A percentile compares a stretch with the other conserved stretches of the same genome.
phyloP scores from a whole-genome alignment of 1,140 invertebrate species.

The Drosophila tristis region DNA sequence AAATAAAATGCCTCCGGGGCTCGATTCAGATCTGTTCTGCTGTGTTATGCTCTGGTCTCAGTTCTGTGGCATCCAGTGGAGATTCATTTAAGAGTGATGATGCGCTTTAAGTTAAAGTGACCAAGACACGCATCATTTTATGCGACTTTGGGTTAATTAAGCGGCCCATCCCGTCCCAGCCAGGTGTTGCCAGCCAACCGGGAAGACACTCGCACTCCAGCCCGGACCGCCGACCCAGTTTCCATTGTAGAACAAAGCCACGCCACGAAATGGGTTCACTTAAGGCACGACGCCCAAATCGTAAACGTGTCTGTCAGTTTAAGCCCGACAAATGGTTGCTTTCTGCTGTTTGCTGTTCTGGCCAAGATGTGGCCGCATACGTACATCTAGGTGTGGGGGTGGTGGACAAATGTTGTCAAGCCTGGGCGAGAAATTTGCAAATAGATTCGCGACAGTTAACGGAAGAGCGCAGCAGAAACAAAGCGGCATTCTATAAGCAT shows the following conservation, averaged over 20 bases:
- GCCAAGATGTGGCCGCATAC: background rate
- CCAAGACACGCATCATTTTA: conserved; percentile 64
- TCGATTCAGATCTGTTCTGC: conserved; percentile 29
- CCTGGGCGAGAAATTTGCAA: conserved; percentile 58
- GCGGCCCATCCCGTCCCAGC: conserved; percentile 21
- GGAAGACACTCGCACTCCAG: background rate
- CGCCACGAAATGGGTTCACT: conserved; percentile 55
- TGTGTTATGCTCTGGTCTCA: background rate
- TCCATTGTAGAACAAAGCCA: conserved; percentile 45
- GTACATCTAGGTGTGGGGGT: conserved; percentile 14
- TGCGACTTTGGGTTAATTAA: conserved; percentile 71
- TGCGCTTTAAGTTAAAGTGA: conserved; percentile 56
- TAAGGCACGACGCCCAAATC: conserved; percentile 53
- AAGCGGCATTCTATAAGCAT: conserved; percentile 10
- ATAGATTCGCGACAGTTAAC: conserved; percentile 68
- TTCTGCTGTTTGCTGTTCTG: background rate
- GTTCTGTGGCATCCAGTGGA: conserved; percentile 17
- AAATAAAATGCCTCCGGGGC: conserved; percentile 38
- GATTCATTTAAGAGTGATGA: conserved; percentile 54
- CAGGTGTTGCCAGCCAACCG: conserved; percentile 48
- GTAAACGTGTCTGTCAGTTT: conserved; percentile 70
- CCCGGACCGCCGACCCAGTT: conserved; percentile 30
- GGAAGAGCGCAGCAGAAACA: conserved; percentile 29
- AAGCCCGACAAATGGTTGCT: conserved; percentile 60
- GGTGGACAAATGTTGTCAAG: conserved; percentile 48